phyloP scores from a whole-genome alignment of 2,797 vertebrate genomes.

The Lagocephalus sceleratus region DNA sequence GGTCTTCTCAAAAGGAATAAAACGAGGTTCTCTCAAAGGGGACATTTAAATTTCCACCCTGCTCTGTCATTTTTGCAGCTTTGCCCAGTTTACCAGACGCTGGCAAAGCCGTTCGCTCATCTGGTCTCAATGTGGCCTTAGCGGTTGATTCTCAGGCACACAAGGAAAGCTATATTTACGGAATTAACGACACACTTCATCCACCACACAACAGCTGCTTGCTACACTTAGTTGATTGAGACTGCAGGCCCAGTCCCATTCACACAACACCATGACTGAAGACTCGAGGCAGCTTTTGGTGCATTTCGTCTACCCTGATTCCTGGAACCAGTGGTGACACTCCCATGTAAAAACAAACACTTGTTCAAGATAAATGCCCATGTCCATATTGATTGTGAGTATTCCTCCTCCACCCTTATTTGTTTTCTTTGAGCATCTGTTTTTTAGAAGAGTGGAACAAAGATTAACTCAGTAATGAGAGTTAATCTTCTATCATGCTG shows the following conservation, averaged over 20 bases:
- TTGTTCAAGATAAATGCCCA: slow-evolving; percentile 26
- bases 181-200: slow-evolving; percentile 70
- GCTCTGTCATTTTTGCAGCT: slow-evolving; percentile 45
- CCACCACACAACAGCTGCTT: slow-evolving; percentile 70
- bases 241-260: slow-evolving; percentile 41
- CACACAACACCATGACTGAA: slow-evolving; percentile 48
- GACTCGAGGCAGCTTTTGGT: slow-evolving; percentile 57
- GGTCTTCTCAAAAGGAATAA: slow-evolving; percentile 37
- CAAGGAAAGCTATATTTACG: slow-evolving; percentile 75
- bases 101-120: slow-evolving; percentile 50
- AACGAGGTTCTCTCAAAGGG: slow-evolving; percentile 31
- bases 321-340: slow-evolving; percentile 60
- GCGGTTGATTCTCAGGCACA: slow-evolving; percentile 71
- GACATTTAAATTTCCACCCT: slow-evolving; percentile 37
- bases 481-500: too few species aligned
- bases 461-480: too few species aligned
- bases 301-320: slow-evolving; percentile 42
- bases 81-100: slow-evolving; percentile 41
- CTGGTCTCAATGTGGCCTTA: slow-evolving; percentile 65
- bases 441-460: too few species aligned
- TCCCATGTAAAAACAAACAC: slow-evolving; percentile 49
- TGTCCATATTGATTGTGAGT: slow-evolving; percentile 6
- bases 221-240: slow-evolving; percentile 74
- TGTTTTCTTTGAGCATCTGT: too few species aligned
- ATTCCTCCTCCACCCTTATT: too few species aligned